Percentiles rank a stretch among this genome's conserved stretches.
These are phyloP conservation scores for Allophyes oxyacanthae DNA, from an alignment of 2,888 invertebrate species.

Conservation along the genomic window DNA sequence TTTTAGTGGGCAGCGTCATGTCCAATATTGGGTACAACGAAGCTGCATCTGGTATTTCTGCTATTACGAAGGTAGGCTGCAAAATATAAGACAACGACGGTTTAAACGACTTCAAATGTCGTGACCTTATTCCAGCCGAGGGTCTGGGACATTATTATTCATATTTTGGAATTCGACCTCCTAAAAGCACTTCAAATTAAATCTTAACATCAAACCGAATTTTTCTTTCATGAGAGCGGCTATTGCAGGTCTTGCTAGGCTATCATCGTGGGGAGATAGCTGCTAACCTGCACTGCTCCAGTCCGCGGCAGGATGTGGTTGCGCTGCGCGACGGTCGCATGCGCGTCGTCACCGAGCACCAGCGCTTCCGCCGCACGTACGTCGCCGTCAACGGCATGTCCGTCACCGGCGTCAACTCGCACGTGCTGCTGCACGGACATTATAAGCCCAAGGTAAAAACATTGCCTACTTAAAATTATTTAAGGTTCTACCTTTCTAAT, in stretches of 20 bases:
- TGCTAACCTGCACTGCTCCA: slow-evolving; percentile 92
- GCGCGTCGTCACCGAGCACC: slow-evolving; percentile 89
- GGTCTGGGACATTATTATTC: too few relatives aligned
- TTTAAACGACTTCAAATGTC: too few relatives aligned
- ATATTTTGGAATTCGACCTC: too few relatives aligned
- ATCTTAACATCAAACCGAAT: too few relatives aligned
- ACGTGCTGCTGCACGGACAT: slow-evolving; percentile 73
- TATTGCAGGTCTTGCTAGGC: slow-evolving; percentile 84
- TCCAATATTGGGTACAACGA: slow-evolving; percentile 76
- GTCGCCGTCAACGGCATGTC: slow-evolving; percentile 75
- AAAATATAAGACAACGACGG: too few relatives aligned
- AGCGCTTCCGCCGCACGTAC: slow-evolving; percentile 86
- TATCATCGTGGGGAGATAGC: slow-evolving; percentile 92
- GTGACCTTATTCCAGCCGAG: too few relatives aligned
- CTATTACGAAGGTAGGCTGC: slow-evolving; percentile 86
- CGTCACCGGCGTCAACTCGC: slow-evolving; percentile 73
- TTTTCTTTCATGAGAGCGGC: too few relatives aligned
- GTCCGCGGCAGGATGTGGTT: slow-evolving; percentile 86
- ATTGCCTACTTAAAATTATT: too few relatives aligned
- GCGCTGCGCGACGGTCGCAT: slow-evolving; percentile 87
- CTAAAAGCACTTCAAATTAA: too few relatives aligned
- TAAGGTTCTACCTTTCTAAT: too few relatives aligned
- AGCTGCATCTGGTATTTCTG: slow-evolving; percentile 82
- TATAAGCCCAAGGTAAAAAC: slow-evolving; percentile 72
- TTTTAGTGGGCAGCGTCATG: slow-evolving; percentile 85